Evolutionary conservation across 2,113 vertebrate species (phyloP), one percentile per base, ranked within the genome.

Genomic region (Regulus satrapa): DNA sequence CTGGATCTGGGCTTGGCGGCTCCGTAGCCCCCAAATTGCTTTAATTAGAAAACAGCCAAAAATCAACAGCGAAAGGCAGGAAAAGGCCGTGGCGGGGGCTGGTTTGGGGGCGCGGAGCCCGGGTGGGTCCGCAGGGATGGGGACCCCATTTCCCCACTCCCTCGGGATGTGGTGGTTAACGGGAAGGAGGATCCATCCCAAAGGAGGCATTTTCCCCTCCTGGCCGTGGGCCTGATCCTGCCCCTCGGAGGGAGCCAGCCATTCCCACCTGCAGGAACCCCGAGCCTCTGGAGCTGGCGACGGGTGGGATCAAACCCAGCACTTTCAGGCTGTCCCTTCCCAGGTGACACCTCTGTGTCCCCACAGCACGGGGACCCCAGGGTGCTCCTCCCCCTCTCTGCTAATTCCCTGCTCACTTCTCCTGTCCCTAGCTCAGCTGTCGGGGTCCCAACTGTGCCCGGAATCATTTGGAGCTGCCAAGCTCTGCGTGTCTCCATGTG

Each of bases 401-500:
- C 8, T 6, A 3, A 40, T 36, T 52, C 11, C 38, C 15, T 0
- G 1, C 32, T 36, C 5, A 3, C 16, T 41, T 66, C 38, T 32
- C 18, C 38, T 38, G 16, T 31, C 5, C 3, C 23, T 11, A 5
- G 10, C 68, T 73, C 76, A 31, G 49, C 28, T 13, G 0, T 18
- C 0, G 1, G 54, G 45, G 21, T 41, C 21, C 34, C 77, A 28
- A 5, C 19, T 41, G 80, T 54, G 10, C 12, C 21, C 1, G 0
- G 54, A 12, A 8, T 21, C 18, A 1, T 2, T 13, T 1, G 2
- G 77, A 63, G 29, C n/a, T 3, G 2, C 80, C 21, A 16, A 76
- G 40, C 32, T 25, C 62, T 4, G 1, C 1, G 3, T 23, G 55
- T 18, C 82, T 43, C 74, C 1, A 0, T 0, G 0, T 6, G n/a